A percentile compares a stretch with the other conserved stretches of the same genome.
These are phyloP conservation scores for Hippocampus kuda DNA, from an alignment of 2,797 vertebrate genomes.

Conservation along the genomic window DNA sequence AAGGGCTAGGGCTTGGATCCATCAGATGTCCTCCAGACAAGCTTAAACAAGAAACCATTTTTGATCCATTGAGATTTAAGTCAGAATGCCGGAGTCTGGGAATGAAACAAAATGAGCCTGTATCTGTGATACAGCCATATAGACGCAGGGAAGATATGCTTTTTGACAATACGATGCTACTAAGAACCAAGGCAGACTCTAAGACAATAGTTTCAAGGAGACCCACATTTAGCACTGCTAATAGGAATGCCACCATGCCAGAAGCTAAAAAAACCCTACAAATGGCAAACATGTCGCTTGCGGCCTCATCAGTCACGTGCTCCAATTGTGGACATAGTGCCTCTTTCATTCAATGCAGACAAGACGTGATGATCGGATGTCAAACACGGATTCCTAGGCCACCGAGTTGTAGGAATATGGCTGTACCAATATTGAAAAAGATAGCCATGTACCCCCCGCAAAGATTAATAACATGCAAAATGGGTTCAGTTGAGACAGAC, in stretches of 20 bases:
- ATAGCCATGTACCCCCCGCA: not conserved
- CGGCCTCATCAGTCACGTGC: not conserved
- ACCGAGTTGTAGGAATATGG: not conserved
- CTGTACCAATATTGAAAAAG: not conserved
- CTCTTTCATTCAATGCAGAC: not conserved
- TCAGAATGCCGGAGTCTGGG: not conserved
- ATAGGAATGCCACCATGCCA: not conserved
- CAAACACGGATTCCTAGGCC: not conserved
- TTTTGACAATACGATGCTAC: not conserved
- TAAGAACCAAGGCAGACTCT: not conserved
- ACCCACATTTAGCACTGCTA: not conserved
- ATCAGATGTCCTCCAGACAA: not conserved
- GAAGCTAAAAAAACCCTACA: not conserved
- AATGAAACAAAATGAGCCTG: not conserved
- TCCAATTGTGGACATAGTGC: constrained; percentile 2
- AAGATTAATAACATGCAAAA: not conserved
- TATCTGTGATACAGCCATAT: constrained; percentile 1
- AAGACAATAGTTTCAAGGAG: not conserved
- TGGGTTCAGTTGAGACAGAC: constrained; percentile 5
- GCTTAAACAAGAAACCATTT: not conserved
- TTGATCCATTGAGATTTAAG: not conserved
- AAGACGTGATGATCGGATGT: not conserved
- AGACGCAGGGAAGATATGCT: not conserved
- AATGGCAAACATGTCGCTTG: not conserved
- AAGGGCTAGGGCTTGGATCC: not conserved